phyloP scores from a whole-genome alignment of 2,113 vertebrate genomes.

The Pseudopodoces humilis region DNA sequence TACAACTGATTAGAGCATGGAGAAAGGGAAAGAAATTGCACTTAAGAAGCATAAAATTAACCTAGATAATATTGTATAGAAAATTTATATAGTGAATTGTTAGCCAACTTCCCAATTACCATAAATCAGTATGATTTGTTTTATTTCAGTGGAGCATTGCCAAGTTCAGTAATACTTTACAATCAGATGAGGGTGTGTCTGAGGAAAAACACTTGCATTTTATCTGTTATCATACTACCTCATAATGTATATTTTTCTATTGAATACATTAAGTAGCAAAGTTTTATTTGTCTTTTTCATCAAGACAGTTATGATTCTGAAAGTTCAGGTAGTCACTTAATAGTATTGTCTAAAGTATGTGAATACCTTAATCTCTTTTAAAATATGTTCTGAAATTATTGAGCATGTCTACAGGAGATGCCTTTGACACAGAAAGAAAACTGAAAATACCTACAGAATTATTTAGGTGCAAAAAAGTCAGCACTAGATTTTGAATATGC shows the following conservation, averaged over 20 bases:
- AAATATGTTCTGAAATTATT: background rate
- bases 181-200: background rate
- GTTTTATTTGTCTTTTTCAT: background rate
- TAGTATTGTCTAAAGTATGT: background rate
- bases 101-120: constrained; percentile 10
- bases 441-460: background rate
- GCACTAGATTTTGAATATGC: background rate
- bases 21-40: background rate
- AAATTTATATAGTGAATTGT: background rate
- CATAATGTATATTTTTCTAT: background rate
- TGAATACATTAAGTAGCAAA: background rate
- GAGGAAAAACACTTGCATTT: background rate
- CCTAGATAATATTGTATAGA: background rate
- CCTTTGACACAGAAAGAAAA: background rate
- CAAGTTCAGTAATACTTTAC: background rate
- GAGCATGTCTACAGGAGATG: background rate
- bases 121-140: background rate
- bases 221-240: background rate
- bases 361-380: background rate
- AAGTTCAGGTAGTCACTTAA: background rate
- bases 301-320: background rate
- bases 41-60: background rate
- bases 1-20: background rate
- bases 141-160: background rate
- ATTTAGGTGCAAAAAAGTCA: background rate